Conservation (phyloP, 2,113 vertebrate genomes). For the Tretioscincus oriximinensis region DNA sequence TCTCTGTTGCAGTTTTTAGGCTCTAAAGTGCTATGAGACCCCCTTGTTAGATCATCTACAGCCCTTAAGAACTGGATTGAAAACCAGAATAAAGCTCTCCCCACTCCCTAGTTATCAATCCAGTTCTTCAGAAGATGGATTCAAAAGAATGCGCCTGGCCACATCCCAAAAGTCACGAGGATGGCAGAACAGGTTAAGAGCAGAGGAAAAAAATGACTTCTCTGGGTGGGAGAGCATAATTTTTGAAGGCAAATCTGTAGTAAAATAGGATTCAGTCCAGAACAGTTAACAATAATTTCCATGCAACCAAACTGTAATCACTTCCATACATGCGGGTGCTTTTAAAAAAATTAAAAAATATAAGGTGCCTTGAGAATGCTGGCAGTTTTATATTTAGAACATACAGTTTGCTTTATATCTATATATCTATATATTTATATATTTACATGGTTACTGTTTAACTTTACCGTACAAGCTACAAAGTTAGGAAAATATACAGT, state of each 20-base stretch:
- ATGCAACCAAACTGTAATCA: conserved; percentile 78
- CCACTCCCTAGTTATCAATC: no score
- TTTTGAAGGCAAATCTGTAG: conserved; percentile 77
- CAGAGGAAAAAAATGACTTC: conserved; percentile 30
- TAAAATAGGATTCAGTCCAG: conserved; percentile 77
- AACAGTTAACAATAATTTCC: conserved; percentile 79
- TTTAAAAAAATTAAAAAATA: conserved; percentile 80
- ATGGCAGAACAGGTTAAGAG: conserved; percentile 42
- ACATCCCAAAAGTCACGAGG: conserved; percentile 11
- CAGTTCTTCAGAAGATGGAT: no score
- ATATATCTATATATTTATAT: conserved; percentile 58
- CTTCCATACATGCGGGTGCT: conserved; percentile 83
- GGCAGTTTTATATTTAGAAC: conserved; percentile 84
- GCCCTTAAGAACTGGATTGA: no score
- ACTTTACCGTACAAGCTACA: conserved; percentile 85
- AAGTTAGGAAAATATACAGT: conserved; percentile 90
- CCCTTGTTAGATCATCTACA: no score
- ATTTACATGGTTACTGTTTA: conserved; percentile 78
- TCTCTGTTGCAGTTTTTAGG: no score
- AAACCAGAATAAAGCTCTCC: no score
- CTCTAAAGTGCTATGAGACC: no score
- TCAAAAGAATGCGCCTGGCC: no score
- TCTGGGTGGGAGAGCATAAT: conserved; percentile 57
- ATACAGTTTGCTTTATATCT: conserved; percentile 67
- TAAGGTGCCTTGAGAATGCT: conserved; percentile 84